A percentile compares a stretch with the other conserved stretches of the same genome.
phyloP scores from a whole-genome alignment of 2,888 invertebrate genomes.

The Mesochorus sp. region DNA sequence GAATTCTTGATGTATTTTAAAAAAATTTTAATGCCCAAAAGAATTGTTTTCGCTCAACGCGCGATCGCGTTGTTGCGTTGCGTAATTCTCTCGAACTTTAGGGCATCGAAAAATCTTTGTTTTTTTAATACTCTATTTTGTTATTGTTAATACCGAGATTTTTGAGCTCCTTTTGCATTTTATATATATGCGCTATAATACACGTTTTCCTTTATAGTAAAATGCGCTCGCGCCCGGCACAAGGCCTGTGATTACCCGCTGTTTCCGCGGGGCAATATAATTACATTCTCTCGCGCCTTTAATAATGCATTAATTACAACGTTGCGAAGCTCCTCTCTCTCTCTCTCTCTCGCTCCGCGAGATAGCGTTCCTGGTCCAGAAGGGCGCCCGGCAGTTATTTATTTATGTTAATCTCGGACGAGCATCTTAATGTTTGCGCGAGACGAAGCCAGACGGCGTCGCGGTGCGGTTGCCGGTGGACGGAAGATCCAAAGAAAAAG shows the following conservation, averaged over 20 bases:
- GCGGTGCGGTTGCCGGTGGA: not conserved
- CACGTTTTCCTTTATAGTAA: constrained; percentile 46
- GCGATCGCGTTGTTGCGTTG: too few relatives aligned
- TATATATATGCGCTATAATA: constrained; percentile 32
- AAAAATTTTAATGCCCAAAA: too few relatives aligned
- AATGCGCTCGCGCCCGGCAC: constrained; percentile 40
- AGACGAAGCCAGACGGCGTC: constrained; percentile 11
- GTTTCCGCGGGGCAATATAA: constrained; percentile 69
- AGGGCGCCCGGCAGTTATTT: constrained; percentile 67
- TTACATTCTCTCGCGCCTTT: constrained; percentile 70
- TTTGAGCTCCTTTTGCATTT: not conserved
- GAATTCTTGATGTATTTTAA: too few relatives aligned
- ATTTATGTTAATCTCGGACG: constrained; percentile 71
- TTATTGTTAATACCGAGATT: not conserved
- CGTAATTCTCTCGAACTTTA: too few relatives aligned
- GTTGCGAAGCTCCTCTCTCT: too few relatives aligned
- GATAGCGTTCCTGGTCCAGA: constrained; percentile 56
- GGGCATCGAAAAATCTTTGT: not conserved
- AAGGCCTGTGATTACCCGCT: constrained; percentile 65
- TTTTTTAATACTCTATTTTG: not conserved
- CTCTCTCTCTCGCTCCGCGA: constrained; percentile 29
- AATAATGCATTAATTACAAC: constrained; percentile 74
- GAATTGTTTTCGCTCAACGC: too few relatives aligned
- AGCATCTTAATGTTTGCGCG: constrained; percentile 68
- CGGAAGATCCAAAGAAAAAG: constrained; percentile 21